phyloP scores from a whole-genome alignment of 1,140 invertebrate species.

The Bombyx mori region ASM3026992v2 NC_085126.1:8904501-8905000 shows the following conservation, averaged over 20 bases:
- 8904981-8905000: too few species aligned
- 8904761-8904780: conserved; percentile 66
- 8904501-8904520: conserved; percentile 61
- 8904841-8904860: conserved; percentile 55
- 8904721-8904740: conserved; percentile 47
- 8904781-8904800: conserved; percentile 61
- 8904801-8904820: conserved; percentile 47
- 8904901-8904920: too few species aligned
- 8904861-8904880: too few species aligned
- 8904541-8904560: conserved; percentile 74
- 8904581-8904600: conserved; percentile 84
- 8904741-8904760: conserved; percentile 56
- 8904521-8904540: conserved; percentile 75
- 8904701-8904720: conserved; percentile 68
- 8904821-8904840: conserved; percentile 58
- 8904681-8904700: conserved; percentile 58
- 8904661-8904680: conserved; percentile 56
- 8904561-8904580: conserved; percentile 77
- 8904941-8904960: too few species aligned
- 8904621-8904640: conserved; percentile 50
- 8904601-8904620: conserved; percentile 72
- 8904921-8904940: too few species aligned
- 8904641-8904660: conserved; percentile 7
- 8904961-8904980: too few species aligned
- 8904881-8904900: too few species aligned